phyloP scores from a whole-genome alignment of 2,797 vertebrate genomes.

The Serranus cabrilla region DNA sequence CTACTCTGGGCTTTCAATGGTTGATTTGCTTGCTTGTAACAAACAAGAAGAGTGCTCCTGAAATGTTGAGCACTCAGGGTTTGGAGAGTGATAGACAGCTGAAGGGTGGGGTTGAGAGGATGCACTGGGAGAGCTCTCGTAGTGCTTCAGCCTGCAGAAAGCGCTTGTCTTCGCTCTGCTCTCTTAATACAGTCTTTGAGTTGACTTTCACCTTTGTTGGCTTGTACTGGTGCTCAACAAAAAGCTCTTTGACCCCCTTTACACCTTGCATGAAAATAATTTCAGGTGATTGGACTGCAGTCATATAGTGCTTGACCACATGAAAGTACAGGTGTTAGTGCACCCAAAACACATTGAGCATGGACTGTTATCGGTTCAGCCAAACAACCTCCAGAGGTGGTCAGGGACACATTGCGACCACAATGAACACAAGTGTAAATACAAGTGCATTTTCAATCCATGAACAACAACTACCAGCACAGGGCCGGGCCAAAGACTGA shows the following conservation, averaged over 20 bases:
- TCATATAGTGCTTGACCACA: too few relatives aligned
- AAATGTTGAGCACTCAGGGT: slow-evolving; percentile 48
- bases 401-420: too few relatives aligned
- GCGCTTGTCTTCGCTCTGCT: neutral
- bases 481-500: too few relatives aligned
- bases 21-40: slow-evolving; percentile 59
- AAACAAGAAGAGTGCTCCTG: slow-evolving; percentile 56
- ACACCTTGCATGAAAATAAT: too few relatives aligned
- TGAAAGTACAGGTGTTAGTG: too few relatives aligned
- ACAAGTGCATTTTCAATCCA: too few relatives aligned
- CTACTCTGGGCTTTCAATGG: slow-evolving; percentile 54
- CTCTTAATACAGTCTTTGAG: slow-evolving; percentile 37
- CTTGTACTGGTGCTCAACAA: slow-evolving; percentile 18
- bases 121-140: slow-evolving; percentile 14
- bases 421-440: too few relatives aligned
- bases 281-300: too few relatives aligned
- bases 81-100: slow-evolving; percentile 52
- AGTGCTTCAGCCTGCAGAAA: slow-evolving; percentile 1
- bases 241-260: slow-evolving; percentile 47
- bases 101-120: slow-evolving; percentile 43
- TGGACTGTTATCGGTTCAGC: too few relatives aligned
- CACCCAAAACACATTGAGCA: too few relatives aligned
- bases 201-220: slow-evolving; percentile 45
- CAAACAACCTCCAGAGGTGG: too few relatives aligned
- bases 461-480: too few relatives aligned